Evolutionary conservation across 2,113 vertebrate genomes (phyloP), one percentile per base, ranked within the genome.

Genomic region (Odocoileus virginianus): DNA sequence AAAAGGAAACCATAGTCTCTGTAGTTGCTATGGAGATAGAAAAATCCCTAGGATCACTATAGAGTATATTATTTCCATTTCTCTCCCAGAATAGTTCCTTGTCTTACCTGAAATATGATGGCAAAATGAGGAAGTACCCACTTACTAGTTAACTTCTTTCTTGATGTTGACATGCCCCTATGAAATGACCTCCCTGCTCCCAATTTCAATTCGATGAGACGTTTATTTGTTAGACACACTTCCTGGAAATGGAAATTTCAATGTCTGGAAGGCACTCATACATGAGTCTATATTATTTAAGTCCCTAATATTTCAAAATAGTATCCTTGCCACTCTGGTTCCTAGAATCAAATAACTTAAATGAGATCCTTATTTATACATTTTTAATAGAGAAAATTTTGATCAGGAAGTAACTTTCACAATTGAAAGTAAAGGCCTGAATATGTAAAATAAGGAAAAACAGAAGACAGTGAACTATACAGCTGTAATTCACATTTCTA

Each of bases 21-120:
- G 19, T 47, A 91, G 94, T 97, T 98, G 52, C 97, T 92, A 98
- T 98, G 95, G 94, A 95, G 79, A 98, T 52, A 71, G 47, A 94
- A 95, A 97, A 95, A 83, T 95, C 61, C 54, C 52, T 52, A 89
- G 43, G 7, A 96, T 96, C 82, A 95, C 33, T 79, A 91, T 25
- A 91, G 64, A 91, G 90, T 93, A 78, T 76, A 97, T 30, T 74
- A 95, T 93, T 93, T 95, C 40, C 43, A 95, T 93, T 96, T 93
- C 43, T 91, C 16, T 83, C 74, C 27, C 89, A 67, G 21, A 91
- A 82, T 45, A 94, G 15, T 87, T 94, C 23, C 86, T 94, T 96
- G 92, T 93, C 23, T 91, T 97, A 92, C 78, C 81, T 92, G 58
- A 97, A 95, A 78, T 82, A 87, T 76, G 30, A 89, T 78, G 74